These are phyloP conservation scores for Schizopygopsis pylzovi DNA, from an alignment of 2,797 vertebrate genomes.

Conservation along the genomic window DNA sequence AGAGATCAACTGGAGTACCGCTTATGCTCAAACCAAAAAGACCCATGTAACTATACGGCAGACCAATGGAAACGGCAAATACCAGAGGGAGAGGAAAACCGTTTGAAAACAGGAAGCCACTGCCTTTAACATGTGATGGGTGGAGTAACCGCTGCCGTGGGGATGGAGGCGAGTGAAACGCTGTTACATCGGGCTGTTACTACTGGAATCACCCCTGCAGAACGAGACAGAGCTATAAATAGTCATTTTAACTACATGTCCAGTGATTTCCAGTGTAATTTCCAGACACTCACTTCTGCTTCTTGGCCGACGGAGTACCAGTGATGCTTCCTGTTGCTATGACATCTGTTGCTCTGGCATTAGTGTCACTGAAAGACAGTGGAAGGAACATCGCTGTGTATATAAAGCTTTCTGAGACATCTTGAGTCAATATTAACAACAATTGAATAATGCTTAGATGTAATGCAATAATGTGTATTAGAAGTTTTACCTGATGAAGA, in stretches of 20 bases:
- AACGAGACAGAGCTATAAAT: conserved; percentile 62
- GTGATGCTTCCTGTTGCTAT: conserved; percentile 35
- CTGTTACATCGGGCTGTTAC: conserved; percentile 24
- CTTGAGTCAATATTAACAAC: neutral
- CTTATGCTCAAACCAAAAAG: conserved; percentile 26
- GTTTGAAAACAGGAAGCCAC: conserved; percentile 17
- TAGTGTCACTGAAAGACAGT: conserved; percentile 45
- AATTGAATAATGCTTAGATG: neutral
- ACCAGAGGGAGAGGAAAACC: conserved; percentile 4
- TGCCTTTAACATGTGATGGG: conserved; percentile 30
- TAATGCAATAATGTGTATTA: neutral
- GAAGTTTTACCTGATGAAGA: conserved; percentile 72
- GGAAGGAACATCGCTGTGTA: conserved; percentile 16
- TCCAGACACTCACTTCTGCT: conserved; percentile 41
- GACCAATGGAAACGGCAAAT: conserved; percentile 13
- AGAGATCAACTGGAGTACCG: conserved; percentile 1
- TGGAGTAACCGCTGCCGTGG: conserved; percentile 13
- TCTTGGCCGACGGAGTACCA: neutral
- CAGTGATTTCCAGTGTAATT: neutral
- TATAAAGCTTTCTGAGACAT: neutral
- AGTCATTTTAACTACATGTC: conserved; percentile 26
- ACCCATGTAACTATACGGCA: conserved; percentile 7
- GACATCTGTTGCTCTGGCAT: conserved; percentile 31
- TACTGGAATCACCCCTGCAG: neutral
- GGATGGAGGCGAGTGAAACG: conserved; percentile 20